phyloP scores from a whole-genome alignment of 2,888 invertebrate species.

The Malthinus seriepunctatus region DNA sequence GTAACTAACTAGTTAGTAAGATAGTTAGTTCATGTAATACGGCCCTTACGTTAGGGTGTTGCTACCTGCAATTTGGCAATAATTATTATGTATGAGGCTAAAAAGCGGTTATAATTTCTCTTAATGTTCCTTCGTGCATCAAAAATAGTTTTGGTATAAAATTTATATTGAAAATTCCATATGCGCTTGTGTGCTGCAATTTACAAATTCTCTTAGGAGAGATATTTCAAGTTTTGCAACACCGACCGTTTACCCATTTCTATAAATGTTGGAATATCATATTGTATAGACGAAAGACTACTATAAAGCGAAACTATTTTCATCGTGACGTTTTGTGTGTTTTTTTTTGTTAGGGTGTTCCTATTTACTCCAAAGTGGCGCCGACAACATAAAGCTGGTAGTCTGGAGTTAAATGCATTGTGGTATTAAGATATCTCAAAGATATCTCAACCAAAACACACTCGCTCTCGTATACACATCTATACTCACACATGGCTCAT shows the following conservation, averaged over 20 bases:
- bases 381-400: slow-evolving; percentile 30
- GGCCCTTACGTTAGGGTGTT: too few relatives aligned
- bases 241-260: background rate
- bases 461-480: slow-evolving; percentile 17
- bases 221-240: slow-evolving; percentile 1
- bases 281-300: background rate
- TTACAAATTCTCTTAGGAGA: background rate
- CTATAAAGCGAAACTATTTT: slow-evolving; percentile 17
- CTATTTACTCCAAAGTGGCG: slow-evolving; percentile 25
- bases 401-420: slow-evolving; percentile 26
- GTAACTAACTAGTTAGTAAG: too few relatives aligned
- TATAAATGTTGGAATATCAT: background rate
- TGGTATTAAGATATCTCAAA: slow-evolving; percentile 26
- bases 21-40: too few relatives aligned
- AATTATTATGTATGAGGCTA: too few relatives aligned
- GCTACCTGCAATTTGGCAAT: too few relatives aligned
- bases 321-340: slow-evolving; percentile 22
- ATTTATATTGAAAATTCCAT: slow-evolving; percentile 6
- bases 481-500: slow-evolving; percentile 22
- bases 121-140: too few relatives aligned
- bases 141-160: too few relatives aligned
- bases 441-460: slow-evolving; percentile 13
- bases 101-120: too few relatives aligned
- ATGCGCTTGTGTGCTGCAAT: background rate
- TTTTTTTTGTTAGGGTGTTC: slow-evolving; percentile 25